These are phyloP conservation scores for Esox niger DNA, from an alignment of 2,113 vertebrate species.

Conservation along the genomic window DNA sequence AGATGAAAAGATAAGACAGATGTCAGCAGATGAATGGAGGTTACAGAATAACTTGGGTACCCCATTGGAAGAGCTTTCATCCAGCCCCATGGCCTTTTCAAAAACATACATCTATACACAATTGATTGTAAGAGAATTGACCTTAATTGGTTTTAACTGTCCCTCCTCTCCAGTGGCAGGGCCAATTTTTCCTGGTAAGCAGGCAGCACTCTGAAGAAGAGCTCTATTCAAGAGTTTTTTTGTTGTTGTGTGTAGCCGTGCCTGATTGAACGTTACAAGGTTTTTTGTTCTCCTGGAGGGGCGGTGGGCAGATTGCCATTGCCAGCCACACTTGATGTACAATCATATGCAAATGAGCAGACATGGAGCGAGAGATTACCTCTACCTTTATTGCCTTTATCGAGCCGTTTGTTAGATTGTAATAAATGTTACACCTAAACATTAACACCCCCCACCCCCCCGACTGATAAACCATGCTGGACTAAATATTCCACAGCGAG, in stretches of 20 bases:
- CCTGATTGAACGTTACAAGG: background rate
- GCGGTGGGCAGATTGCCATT: slow-evolving; percentile 24
- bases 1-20: background rate
- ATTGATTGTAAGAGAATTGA: slow-evolving; percentile 32
- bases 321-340: slow-evolving; percentile 22
- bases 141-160: slow-evolving; percentile 35
- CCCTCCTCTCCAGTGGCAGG: slow-evolving; percentile 18
- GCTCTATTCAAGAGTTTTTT: background rate
- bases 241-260: slow-evolving; percentile 2
- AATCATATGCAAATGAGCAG: slow-evolving; percentile 26
- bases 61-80: slow-evolving; percentile 19
- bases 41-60: no score
- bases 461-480: no score
- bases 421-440: no score
- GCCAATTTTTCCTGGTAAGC: background rate
- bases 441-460: no score
- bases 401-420: no score
- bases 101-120: slow-evolving; percentile 13
- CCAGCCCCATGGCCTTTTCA: slow-evolving; percentile 1
- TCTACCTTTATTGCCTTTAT: no score
- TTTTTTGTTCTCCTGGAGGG: slow-evolving; percentile 24
- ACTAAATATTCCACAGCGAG: no score
- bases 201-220: background rate
- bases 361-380: slow-evolving; percentile 6
- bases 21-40: background rate